Percentiles rank a stretch among this genome's conserved stretches.
phyloP scores from a whole-genome alignment of 2,113 vertebrate species.

The Dicentrarchus labrax region DNA sequence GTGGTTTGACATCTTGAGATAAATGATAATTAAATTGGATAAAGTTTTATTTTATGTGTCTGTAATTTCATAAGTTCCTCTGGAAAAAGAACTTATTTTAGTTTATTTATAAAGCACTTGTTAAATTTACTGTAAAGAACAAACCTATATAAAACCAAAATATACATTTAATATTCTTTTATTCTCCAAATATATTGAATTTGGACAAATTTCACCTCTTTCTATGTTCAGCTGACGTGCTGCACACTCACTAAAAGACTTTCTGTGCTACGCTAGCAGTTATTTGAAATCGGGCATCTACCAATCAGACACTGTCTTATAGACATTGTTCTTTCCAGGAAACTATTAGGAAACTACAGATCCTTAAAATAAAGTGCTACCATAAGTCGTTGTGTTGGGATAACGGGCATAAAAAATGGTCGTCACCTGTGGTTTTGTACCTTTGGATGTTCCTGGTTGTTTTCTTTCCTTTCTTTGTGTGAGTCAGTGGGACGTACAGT shows the following conservation, averaged over 20 bases:
- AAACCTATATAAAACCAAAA: too few species aligned
- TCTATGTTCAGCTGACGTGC: background rate
- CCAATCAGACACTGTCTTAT: background rate
- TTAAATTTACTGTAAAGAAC: background rate
- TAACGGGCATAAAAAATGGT: too few species aligned
- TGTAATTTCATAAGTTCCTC: background rate
- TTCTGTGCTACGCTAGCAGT: background rate
- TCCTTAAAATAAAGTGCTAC: background rate
- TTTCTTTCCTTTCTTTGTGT: constrained; percentile 17
- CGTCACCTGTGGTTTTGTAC: background rate
- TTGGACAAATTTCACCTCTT: too few species aligned
- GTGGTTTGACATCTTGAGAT: background rate
- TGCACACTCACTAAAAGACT: background rate
- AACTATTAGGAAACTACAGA: background rate
- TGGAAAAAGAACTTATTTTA: background rate
- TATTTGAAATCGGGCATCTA: background rate
- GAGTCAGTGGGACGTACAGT: constrained; percentile 27
- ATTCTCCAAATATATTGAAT: too few species aligned
- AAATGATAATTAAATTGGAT: background rate
- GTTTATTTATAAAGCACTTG: background rate
- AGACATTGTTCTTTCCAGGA: background rate
- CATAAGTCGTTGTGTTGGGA: background rate
- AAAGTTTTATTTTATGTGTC: too few species aligned
- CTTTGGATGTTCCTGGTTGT: background rate
- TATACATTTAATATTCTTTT: too few species aligned